Evolutionary conservation across 1,140 invertebrate genomes (phyloP).

Genomic region (Oscheius sp.): DNA sequence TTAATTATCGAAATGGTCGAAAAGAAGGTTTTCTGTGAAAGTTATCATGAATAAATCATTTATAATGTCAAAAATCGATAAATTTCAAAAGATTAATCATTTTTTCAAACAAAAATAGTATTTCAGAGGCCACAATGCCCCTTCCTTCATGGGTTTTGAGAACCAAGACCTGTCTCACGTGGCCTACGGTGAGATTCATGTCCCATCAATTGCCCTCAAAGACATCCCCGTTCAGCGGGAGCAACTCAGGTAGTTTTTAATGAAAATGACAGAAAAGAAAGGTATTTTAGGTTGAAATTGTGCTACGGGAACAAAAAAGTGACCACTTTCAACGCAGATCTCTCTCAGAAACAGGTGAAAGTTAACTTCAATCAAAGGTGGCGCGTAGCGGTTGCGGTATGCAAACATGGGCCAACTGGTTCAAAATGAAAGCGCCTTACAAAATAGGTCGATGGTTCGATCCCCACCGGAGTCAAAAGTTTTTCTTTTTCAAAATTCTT

Average conservation of each 20-base stretch:
- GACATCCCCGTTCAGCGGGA: conserved; percentile 59
- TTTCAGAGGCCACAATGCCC: conserved; percentile 58
- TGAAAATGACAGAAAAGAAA: conserved; percentile 36
- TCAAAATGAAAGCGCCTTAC: too few species aligned
- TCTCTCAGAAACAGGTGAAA: conserved; percentile 54
- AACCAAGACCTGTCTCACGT: conserved; percentile 49
- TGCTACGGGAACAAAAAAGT: conserved; percentile 48
- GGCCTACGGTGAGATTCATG: conserved; percentile 59
- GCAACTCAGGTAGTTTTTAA: conserved; percentile 51
- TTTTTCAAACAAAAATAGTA: neutral
- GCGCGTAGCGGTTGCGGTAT: too few species aligned
- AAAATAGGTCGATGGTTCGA: too few species aligned
- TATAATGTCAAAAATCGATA: too few species aligned
- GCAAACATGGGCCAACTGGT: too few species aligned
- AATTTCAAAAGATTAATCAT: conserved; percentile 10
- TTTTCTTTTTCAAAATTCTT: too few species aligned
- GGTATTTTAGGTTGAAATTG: conserved; percentile 24
- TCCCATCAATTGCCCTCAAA: conserved; percentile 59
- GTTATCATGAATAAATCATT: too few species aligned
- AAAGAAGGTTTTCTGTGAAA: too few species aligned
- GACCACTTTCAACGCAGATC: conserved; percentile 58
- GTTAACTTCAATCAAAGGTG: too few species aligned
- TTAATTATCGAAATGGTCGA: too few species aligned
- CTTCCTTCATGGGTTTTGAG: conserved; percentile 58
- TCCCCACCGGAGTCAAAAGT: too few species aligned